A percentile compares a stretch with the other conserved stretches of the same genome.
Conservation (phyloP, 1,140 invertebrate genomes). For the Pogonomyrmex californicus region DNA sequence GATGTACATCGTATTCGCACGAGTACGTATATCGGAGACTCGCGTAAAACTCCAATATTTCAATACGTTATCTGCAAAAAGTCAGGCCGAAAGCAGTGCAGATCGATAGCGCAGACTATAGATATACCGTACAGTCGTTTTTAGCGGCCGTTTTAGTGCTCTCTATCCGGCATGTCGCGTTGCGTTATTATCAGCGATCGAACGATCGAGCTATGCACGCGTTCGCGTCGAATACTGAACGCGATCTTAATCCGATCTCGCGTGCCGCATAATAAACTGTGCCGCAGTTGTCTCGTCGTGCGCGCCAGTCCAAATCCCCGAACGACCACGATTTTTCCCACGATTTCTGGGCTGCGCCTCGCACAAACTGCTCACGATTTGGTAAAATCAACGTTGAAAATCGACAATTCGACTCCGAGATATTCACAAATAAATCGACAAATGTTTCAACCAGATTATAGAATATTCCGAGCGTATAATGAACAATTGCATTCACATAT, state of each 20-base stretch:
- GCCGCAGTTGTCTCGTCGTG: slow-evolving; percentile 23
- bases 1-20: not conserved
- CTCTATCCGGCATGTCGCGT: not conserved
- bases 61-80: slow-evolving; percentile 72
- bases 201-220: not conserved
- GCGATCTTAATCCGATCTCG: slow-evolving; percentile 51
- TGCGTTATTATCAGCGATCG: slow-evolving; percentile 40
- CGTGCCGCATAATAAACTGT: slow-evolving; percentile 45
- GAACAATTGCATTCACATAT: not conserved
- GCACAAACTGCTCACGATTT: not conserved
- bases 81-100: slow-evolving; percentile 54
- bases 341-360: not conserved
- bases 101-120: not conserved
- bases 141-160: slow-evolving; percentile 10
- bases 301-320: slow-evolving; percentile 13
- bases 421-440: not conserved
- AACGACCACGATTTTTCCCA: slow-evolving; percentile 27
- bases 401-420: not conserved
- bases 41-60: slow-evolving; percentile 67
- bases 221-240: slow-evolving; percentile 17
- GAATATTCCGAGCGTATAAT: not conserved
- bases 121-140: not conserved
- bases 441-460: not conserved
- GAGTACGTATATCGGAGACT: not conserved
- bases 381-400: slow-evolving; percentile 8